These are phyloP conservation scores for Heliothis subflexa DNA, from an alignment of 1,140 invertebrate genomes.

Conservation along the genomic window DNA sequence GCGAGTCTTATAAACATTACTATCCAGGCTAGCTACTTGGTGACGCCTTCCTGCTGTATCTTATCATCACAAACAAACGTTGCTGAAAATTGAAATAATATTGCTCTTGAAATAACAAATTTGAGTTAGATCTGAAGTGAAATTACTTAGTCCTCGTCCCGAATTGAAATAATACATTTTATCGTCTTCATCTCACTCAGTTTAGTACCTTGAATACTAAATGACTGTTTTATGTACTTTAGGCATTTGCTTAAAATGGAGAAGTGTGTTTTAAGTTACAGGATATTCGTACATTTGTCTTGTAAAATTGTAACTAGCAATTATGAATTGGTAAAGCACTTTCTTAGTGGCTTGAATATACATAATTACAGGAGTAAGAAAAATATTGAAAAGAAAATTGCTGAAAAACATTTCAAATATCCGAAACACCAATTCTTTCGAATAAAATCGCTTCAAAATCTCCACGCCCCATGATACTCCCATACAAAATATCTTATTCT, in stretches of 20 bases:
- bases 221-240: neutral
- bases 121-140: neutral
- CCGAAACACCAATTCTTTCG: neutral
- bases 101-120: slow-evolving; percentile 16
- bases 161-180: slow-evolving; percentile 30
- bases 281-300: neutral
- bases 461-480: neutral
- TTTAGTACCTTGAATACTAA: slow-evolving; percentile 24
- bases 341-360: neutral
- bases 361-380: too few species aligned
- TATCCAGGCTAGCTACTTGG: neutral
- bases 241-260: neutral
- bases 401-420: neutral
- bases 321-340: neutral
- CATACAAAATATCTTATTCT: slow-evolving; percentile 37
- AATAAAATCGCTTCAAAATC: neutral
- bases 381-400: neutral
- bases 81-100: slow-evolving; percentile 18
- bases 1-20: too few species aligned
- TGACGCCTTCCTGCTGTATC: neutral
- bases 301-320: neutral
- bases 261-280: neutral
- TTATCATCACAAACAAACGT: neutral
- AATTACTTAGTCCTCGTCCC: neutral
- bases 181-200: slow-evolving; percentile 9